Conservation (phyloP, 2,797 vertebrate genomes). For the Clamator glandarius region DNA sequence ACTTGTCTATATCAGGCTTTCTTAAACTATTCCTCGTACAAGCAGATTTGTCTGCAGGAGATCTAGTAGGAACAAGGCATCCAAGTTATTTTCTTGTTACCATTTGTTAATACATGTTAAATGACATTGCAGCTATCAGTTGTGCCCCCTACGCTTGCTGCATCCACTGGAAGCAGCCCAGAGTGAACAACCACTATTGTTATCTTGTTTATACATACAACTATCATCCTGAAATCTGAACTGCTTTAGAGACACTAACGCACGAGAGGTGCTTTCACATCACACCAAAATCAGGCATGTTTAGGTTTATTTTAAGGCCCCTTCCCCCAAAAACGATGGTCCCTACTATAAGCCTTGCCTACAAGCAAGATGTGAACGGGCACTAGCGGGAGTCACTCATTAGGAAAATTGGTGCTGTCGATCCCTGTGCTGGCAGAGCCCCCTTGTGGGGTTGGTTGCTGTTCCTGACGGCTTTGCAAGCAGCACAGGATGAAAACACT, state of each 20-base stretch:
- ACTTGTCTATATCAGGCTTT: neutral
- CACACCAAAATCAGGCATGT: neutral
- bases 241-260: neutral
- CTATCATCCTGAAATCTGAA: neutral
- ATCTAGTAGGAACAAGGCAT: neutral
- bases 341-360: neutral
- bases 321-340: neutral
- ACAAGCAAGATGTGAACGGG: neutral
- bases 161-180: neutral
- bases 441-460: neutral
- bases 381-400: neutral
- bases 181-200: neutral
- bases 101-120: neutral
- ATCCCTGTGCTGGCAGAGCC: neutral
- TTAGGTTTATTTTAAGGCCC: neutral
- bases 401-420: neutral
- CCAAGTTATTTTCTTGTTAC: neutral
- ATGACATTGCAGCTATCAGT: neutral
- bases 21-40: neutral
- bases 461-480: neutral
- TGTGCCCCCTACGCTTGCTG: rapidly evolving
- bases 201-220: neutral
- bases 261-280: rapidly evolving
- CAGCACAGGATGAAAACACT: neutral
- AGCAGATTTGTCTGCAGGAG: neutral